Evolutionary conservation across 2,888 invertebrate species (phyloP).

Genomic region (Gymnocheta viridis): DNA sequence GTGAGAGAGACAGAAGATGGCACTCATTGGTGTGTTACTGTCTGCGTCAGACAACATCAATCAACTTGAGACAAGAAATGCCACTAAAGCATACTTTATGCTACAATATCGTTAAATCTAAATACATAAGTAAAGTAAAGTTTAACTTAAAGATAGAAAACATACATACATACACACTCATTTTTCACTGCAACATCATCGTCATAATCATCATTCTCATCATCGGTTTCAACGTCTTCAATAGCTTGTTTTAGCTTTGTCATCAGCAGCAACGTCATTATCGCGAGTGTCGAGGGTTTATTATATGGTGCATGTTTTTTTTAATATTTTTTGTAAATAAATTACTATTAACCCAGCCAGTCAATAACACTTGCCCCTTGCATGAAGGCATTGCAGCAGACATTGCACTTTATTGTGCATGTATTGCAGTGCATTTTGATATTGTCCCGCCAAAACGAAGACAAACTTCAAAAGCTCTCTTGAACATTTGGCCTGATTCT

Average conservation of each 20-base stretch:
- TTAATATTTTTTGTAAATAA: slow-evolving; percentile 2
- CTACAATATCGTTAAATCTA: slow-evolving; percentile 55
- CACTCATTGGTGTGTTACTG: slow-evolving; percentile 46
- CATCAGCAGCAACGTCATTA: slow-evolving; percentile 7
- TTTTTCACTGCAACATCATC: slow-evolving; percentile 23
- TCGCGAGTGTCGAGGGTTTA: slow-evolving; percentile 33
- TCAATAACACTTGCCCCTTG: slow-evolving; percentile 66
- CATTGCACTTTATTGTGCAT: slow-evolving; percentile 34
- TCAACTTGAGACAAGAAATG: slow-evolving; percentile 77
- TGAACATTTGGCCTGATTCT: slow-evolving; percentile 62
- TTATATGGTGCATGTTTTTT: not conserved
- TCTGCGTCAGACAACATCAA: slow-evolving; percentile 76
- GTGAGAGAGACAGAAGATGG: not conserved
- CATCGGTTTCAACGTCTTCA: not conserved
- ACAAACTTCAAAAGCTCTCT: slow-evolving; percentile 29
- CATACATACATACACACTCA: not conserved
- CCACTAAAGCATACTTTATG: slow-evolving; percentile 72
- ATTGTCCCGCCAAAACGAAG: slow-evolving; percentile 47
- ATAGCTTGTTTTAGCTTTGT: slow-evolving; percentile 6
- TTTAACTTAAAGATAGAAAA: slow-evolving; percentile 40
- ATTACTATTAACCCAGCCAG: slow-evolving; percentile 57
- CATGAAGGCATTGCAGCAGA: slow-evolving; percentile 24
- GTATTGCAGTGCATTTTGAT: slow-evolving; percentile 25
- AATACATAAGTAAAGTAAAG: slow-evolving; percentile 44
- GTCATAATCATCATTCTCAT: not conserved